phyloP scores from a whole-genome alignment of 2,113 vertebrate genomes.

The Hipposideros armiger region DNA sequence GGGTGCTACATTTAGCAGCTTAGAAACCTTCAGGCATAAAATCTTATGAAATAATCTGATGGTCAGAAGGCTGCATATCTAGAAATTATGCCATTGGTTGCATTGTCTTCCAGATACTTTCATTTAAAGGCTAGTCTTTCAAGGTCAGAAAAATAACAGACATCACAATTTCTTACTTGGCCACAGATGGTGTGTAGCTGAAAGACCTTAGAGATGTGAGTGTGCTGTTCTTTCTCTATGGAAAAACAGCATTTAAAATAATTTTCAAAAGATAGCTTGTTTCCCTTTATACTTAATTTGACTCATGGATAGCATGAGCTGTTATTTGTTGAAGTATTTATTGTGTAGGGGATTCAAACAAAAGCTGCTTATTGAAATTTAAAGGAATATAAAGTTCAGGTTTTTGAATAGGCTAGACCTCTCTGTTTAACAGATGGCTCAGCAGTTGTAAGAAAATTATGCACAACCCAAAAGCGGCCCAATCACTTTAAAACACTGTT shows the following conservation, averaged over 20 bases:
- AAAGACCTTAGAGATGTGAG: constrained; percentile 56
- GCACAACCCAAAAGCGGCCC: constrained; percentile 58
- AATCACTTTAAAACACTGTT: constrained; percentile 65
- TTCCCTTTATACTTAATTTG: constrained; percentile 54
- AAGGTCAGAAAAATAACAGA: constrained; percentile 57
- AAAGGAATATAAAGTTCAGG: constrained; percentile 40
- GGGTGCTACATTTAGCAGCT: background rate
- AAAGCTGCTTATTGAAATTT: constrained; percentile 71
- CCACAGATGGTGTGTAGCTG: background rate
- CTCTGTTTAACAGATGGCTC: constrained; percentile 73
- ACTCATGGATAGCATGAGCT: background rate
- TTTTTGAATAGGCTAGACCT: constrained; percentile 50
- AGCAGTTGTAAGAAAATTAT: constrained; percentile 74
- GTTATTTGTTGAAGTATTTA: constrained; percentile 72
- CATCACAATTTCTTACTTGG: background rate
- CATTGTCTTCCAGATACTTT: background rate
- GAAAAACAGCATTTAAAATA: constrained; percentile 62
- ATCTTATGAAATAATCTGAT: constrained; percentile 2
- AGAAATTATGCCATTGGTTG: background rate
- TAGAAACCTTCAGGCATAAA: background rate
- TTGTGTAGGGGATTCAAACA: constrained; percentile 62
- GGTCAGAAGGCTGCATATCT: background rate
- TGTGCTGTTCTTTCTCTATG: background rate
- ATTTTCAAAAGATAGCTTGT: constrained; percentile 54
- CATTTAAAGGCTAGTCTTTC: constrained; percentile 52